Evolutionary conservation across 2,888 invertebrate species (phyloP), one percentile per base, ranked within the genome.

Genomic region (Nemotelus pantherinus): DNA sequence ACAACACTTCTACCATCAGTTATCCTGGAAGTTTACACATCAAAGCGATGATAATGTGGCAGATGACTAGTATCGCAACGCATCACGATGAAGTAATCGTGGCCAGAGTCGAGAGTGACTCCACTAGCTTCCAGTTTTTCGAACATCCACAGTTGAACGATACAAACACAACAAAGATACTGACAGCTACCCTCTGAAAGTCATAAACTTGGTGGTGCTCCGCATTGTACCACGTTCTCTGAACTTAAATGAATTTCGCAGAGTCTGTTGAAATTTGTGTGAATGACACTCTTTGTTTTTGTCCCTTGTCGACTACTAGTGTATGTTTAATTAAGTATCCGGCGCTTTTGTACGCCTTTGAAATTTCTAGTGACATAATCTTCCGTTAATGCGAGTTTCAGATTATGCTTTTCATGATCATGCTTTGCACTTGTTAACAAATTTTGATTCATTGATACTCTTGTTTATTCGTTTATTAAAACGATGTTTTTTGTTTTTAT

Each of bases 281-380:
- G 70, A 55, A 43, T 43, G 10, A 43, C 53, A 70, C 70, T 55
- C 70, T 74, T 77, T 77, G 77, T 77, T 55, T 25, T 65, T 25
- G 55, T 57, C 43, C 65, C 58, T 60, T 72, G 63, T 72, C 55
- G 55, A 25, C 25, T 25, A 53, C 70, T 70, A 43, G 75, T 67
- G 50, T 67, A 53, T 68, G 78, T 68, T 78, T 78, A 78, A 78
- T 75, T 78, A 63, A 65, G 75, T 64, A 68, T 68, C 25, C 45
- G 57, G 75, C 25, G 60, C 58, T 68, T 78, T 67, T 68, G 47
- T 39, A 60, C 58, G 57, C 43, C 74, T 74, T 77, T 77, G 47
- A 74, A 58, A 57, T 65, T 57, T 44, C 4, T 43, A 60, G 74
- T 10, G 47, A 74, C 63, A 74, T 60, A 74, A 60, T 74, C 74